Conservation (phyloP, 1,140 invertebrate species). For the Nephila pilipes region DNA sequence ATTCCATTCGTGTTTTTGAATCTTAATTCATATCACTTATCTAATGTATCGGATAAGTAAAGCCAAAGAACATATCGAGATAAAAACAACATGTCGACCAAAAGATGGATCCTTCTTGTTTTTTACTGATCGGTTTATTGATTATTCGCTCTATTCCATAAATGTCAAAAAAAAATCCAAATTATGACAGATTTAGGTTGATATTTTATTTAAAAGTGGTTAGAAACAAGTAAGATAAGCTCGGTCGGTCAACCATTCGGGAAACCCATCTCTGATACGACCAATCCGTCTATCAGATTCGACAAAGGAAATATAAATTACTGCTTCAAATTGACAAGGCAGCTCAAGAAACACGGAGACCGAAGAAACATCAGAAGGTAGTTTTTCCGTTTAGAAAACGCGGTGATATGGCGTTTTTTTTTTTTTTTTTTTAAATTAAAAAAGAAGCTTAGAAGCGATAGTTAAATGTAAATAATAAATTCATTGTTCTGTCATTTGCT, state of each 20-base stretch:
- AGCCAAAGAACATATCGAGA: background rate
- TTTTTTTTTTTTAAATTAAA: no score
- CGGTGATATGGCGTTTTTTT: no score
- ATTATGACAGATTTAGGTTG: conserved; percentile 14
- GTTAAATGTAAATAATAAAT: background rate
- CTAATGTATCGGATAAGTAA: background rate
- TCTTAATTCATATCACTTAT: background rate
- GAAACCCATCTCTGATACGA: background rate
- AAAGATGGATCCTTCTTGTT: background rate
- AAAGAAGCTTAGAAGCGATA: background rate
- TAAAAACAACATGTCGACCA: background rate
- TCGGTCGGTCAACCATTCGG: background rate
- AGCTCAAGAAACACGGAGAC: background rate
- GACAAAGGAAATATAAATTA: conserved; percentile 30
- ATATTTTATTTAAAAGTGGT: conserved; percentile 1
- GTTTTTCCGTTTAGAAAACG: background rate
- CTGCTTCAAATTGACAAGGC: background rate
- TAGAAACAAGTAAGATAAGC: background rate
- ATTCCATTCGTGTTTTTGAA: no score
- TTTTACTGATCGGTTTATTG: background rate
- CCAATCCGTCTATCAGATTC: background rate
- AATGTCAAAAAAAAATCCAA: background rate
- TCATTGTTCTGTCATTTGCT: background rate
- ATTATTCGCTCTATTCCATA: background rate
- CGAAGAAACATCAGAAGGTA: background rate